Evolutionary conservation across 1,140 invertebrate species (phyloP).

Genomic region (Thaumetopoea pityocampa): DNA sequence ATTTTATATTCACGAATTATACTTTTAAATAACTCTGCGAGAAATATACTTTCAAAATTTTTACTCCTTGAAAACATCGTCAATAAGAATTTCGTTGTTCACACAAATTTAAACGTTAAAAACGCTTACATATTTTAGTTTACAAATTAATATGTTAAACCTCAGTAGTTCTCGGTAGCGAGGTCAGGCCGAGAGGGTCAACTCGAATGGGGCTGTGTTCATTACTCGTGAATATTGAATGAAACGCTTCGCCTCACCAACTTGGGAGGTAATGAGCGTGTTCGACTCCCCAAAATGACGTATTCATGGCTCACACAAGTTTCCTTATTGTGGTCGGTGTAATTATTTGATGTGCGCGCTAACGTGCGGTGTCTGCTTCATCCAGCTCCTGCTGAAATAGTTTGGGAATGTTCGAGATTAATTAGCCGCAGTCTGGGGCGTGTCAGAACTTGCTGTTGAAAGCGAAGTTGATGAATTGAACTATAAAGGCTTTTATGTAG

Average conservation of each 20-base stretch:
- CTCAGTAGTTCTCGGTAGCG: conserved; percentile 2
- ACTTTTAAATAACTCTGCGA: too few relatives aligned
- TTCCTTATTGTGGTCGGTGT: background rate
- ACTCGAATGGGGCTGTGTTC: conserved; percentile 23
- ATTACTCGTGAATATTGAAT: conserved; percentile 33
- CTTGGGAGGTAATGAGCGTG: conserved; percentile 19
- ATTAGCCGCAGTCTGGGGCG: conserved; percentile 1
- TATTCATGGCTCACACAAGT: conserved; percentile 17
- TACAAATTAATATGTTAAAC: conserved; percentile 15
- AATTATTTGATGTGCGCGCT: conserved; percentile 7
- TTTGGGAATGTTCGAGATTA: conserved; percentile 5
- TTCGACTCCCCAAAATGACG: conserved; percentile 21
- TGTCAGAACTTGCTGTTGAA: conserved; percentile 3
- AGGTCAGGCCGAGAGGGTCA: conserved; percentile 22
- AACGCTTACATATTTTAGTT: conserved; percentile 14
- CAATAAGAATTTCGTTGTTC: too few relatives aligned
- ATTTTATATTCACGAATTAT: conserved; percentile 8
- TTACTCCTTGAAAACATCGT: too few relatives aligned
- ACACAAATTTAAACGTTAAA: conserved; percentile 9
- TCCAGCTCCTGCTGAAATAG: conserved; percentile 1
- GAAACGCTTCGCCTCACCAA: conserved; percentile 12
- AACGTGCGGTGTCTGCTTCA: background rate
- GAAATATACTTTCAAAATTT: too few relatives aligned
- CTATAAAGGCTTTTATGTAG: background rate
- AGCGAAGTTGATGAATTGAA: background rate